Evolutionary conservation across 2,797 vertebrate species (phyloP).

Genomic region (Adelosebastes latens): DNA sequence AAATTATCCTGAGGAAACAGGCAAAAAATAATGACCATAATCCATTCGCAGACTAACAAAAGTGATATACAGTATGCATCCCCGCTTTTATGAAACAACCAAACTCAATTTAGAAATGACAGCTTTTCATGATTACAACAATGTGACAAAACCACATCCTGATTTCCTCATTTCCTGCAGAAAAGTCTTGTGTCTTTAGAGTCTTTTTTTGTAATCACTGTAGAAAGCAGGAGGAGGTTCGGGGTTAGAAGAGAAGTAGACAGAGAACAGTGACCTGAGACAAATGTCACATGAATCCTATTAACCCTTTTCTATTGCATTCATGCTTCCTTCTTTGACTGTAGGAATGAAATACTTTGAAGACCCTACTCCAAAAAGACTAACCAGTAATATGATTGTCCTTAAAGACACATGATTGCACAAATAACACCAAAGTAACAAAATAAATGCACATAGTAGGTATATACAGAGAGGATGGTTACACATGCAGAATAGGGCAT

Average conservation of each 20-base stretch:
- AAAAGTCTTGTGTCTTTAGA: background rate
- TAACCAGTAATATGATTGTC: background rate
- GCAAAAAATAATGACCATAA: conserved; percentile 18
- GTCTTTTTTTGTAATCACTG: background rate
- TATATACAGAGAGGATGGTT: background rate
- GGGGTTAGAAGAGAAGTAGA: background rate
- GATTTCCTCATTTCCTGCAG: conserved; percentile 6
- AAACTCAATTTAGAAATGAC: conserved; percentile 31
- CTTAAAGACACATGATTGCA: background rate
- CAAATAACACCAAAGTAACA: background rate
- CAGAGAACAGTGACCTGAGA: background rate
- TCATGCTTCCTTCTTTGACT: background rate
- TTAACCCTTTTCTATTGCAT: background rate
- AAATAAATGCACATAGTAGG: background rate
- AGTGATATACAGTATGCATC: background rate
- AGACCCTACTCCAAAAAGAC: background rate
- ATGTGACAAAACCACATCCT: background rate
- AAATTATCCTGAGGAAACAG: conserved; percentile 34
- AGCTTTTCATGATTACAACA: conserved; percentile 23
- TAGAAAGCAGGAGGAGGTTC: background rate
- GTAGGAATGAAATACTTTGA: background rate
- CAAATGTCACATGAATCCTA: conserved; percentile 21
- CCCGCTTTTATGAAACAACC: conserved; percentile 22
- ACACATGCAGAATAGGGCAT: background rate
- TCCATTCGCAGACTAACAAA: background rate